Percentiles rank a stretch among this genome's conserved stretches.
Conservation (phyloP, 1,140 invertebrate genomes). For the Panulirus ornatus region DNA sequence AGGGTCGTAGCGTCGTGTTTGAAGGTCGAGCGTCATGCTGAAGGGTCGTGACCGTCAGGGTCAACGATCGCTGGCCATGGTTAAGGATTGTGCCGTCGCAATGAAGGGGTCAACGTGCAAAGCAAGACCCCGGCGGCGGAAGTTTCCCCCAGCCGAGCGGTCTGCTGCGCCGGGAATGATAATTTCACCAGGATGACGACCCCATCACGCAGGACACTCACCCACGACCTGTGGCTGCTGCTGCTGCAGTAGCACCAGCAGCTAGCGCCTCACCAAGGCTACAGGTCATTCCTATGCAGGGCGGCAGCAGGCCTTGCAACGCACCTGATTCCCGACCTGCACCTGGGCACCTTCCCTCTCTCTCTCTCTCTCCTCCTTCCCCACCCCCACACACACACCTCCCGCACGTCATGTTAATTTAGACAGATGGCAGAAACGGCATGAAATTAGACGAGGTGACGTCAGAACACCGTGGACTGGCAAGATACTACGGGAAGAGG, state of each 20-base stretch:
- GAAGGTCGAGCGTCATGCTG: too few relatives aligned
- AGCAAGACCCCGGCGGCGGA: too few relatives aligned
- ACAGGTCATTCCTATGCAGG: constrained; percentile 33
- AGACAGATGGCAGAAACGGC: too few relatives aligned
- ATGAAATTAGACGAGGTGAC: too few relatives aligned
- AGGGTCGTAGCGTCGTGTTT: too few relatives aligned
- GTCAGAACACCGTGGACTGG: too few relatives aligned
- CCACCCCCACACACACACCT: background rate
- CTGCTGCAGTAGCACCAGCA: background rate
- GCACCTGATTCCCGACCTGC: constrained; percentile 7
- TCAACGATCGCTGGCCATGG: too few relatives aligned
- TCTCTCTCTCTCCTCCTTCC: background rate
- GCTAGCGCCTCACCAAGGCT: background rate
- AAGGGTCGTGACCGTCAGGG: too few relatives aligned
- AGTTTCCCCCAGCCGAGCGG: background rate
- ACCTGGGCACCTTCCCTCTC: background rate
- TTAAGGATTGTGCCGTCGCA: too few relatives aligned
- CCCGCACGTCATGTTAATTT: background rate
- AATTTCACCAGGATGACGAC: background rate
- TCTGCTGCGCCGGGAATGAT: background rate
- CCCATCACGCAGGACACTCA: background rate
- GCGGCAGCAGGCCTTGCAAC: background rate
- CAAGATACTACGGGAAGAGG: too few relatives aligned
- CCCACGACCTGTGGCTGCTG: background rate
- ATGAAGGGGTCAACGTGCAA: too few relatives aligned